Evolutionary conservation across 2,113 vertebrate species (phyloP).

Genomic region (Eulacestoma nigropectus): DNA sequence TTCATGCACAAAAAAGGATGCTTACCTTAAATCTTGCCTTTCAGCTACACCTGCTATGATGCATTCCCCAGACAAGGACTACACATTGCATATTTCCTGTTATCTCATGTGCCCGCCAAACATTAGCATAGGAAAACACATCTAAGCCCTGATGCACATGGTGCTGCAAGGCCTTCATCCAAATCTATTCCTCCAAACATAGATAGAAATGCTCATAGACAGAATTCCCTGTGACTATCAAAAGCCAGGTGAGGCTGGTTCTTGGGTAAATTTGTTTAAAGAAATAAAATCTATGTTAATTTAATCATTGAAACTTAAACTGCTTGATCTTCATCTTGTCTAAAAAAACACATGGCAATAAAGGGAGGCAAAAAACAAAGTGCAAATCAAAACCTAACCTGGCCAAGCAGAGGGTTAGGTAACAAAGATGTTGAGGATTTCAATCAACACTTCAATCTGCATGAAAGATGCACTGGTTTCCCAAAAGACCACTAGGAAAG

Average conservation of each 20-base stretch:
- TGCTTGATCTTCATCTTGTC: neutral
- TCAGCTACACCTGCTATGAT: accelerated
- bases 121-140: neutral
- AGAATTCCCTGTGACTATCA: neutral
- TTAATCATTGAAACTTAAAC: neutral
- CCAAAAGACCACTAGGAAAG: neutral
- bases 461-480: neutral
- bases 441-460: neutral
- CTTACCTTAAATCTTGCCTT: neutral
- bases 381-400: neutral
- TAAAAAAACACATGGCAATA: neutral
- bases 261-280: neutral
- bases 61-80: neutral
- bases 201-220: neutral
- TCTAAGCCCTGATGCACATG: neutral
- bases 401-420: neutral
- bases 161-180: neutral
- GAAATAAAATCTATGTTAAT: neutral
- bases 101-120: neutral
- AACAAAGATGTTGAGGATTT: neutral
- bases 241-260: neutral
- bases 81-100: neutral
- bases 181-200: neutral
- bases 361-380: neutral
- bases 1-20: neutral